phyloP scores from a whole-genome alignment of 2,113 vertebrate species.

The Nycticorax nycticorax region DNA sequence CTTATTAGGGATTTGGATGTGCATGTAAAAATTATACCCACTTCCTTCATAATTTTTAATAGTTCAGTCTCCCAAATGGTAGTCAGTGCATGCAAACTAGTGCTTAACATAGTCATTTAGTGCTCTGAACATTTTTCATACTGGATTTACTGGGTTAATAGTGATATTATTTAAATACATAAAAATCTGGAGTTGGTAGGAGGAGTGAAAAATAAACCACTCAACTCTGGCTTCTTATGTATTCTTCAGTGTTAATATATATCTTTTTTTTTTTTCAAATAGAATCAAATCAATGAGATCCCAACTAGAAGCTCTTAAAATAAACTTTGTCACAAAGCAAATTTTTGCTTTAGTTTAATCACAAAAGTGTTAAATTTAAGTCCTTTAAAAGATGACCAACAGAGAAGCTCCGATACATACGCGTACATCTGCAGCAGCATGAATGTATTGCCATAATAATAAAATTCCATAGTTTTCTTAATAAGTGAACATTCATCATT shows the following conservation, averaged over 20 bases:
- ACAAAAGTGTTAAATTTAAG: not conserved
- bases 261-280: not conserved
- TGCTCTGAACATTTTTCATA: not conserved
- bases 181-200: not conserved
- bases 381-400: not conserved
- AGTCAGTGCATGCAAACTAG: not conserved
- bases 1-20: not conserved
- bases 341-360: not conserved
- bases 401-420: not conserved
- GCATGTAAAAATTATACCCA: fast-evolving
- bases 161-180: not conserved
- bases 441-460: not conserved
- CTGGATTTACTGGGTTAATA: not conserved
- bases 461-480: not conserved
- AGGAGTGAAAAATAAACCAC: not conserved
- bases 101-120: not conserved
- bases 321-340: not conserved
- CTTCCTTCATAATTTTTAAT: not conserved
- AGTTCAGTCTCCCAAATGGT: not conserved
- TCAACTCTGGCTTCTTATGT: not conserved
- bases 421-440: not conserved
- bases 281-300: not conserved
- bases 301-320: not conserved
- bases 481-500: not conserved
- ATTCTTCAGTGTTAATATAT: not conserved